phyloP scores from a whole-genome alignment of 2,888 invertebrate genomes.

The Brachycybe producta region DNA sequence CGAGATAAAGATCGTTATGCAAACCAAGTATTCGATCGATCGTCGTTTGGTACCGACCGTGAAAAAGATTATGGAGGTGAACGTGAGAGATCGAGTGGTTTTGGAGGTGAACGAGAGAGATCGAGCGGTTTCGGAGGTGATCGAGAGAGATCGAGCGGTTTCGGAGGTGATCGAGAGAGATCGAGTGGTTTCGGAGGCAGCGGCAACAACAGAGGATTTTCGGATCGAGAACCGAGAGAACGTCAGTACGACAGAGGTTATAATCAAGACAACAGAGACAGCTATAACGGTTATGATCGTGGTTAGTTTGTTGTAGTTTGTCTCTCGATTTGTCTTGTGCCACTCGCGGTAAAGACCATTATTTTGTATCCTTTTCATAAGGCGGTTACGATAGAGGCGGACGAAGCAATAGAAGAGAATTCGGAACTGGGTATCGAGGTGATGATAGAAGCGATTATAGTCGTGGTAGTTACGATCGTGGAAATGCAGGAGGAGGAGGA shows the following conservation, averaged over 20 bases:
- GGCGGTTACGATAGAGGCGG: constrained; percentile 24
- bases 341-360: too few relatives aligned
- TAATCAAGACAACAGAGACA: constrained; percentile 23
- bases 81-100: constrained; percentile 30
- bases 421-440: constrained; percentile 22
- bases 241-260: constrained; percentile 25
- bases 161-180: constrained; percentile 29
- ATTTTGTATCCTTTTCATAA: too few relatives aligned
- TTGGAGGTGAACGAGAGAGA: constrained; percentile 26
- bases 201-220: background rate
- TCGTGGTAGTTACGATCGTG: constrained; percentile 18
- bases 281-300: constrained; percentile 13
- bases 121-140: constrained; percentile 24
- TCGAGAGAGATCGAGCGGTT: too few relatives aligned
- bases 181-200: constrained; percentile 23
- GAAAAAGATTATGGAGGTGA: constrained; percentile 24
- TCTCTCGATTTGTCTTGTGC: too few relatives aligned
- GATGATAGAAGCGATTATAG: constrained; percentile 20
- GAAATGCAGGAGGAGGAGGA: constrained; percentile 17
- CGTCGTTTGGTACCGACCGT: too few relatives aligned
- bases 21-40: constrained; percentile 23
- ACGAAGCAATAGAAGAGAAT: constrained; percentile 26
- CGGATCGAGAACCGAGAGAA: constrained; percentile 4
- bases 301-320: constrained; percentile 21
- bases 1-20: constrained; percentile 25